phyloP scores from a whole-genome alignment of 2,888 invertebrate species.

The Scotopteryx bipunctaria region DNA sequence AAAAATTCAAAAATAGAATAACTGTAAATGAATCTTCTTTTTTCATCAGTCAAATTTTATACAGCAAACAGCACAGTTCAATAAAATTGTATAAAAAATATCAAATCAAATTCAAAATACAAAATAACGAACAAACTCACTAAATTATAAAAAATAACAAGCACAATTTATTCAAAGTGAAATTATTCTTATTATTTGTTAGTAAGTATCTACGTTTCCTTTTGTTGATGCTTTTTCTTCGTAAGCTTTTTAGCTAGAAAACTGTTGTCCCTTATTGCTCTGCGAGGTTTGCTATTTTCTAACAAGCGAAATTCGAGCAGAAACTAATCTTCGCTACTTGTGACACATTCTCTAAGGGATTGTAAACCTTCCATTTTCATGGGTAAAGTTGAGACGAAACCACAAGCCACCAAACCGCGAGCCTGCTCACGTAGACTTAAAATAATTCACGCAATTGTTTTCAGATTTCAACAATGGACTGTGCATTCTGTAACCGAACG shows the following conservation, averaged over 20 bases:
- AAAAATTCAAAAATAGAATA: conserved; percentile 4
- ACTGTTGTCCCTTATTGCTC: no score
- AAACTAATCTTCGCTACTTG: no score
- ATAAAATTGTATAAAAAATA: conserved; percentile 27
- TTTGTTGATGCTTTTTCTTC: no score
- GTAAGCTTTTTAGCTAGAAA: no score
- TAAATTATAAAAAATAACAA: neutral
- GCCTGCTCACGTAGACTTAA: neutral
- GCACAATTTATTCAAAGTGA: no score
- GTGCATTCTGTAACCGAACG: conserved; percentile 65
- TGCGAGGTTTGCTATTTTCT: no score
- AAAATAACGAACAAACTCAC: conserved; percentile 9
- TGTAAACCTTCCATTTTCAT: no score
- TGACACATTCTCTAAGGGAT: no score
- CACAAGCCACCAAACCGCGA: no score
- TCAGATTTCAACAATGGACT: conserved; percentile 54
- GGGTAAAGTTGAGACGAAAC: no score
- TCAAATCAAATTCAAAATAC: conserved; percentile 13
- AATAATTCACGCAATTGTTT: conserved; percentile 1
- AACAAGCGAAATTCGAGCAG: no score
- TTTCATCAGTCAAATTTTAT: conserved; percentile 24
- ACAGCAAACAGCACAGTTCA: conserved; percentile 23
- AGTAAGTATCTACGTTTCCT: no score
- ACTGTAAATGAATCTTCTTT: neutral
- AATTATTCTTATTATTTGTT: neutral